phyloP scores from a whole-genome alignment of 2,888 invertebrate species.

The Agrochola lota region DNA sequence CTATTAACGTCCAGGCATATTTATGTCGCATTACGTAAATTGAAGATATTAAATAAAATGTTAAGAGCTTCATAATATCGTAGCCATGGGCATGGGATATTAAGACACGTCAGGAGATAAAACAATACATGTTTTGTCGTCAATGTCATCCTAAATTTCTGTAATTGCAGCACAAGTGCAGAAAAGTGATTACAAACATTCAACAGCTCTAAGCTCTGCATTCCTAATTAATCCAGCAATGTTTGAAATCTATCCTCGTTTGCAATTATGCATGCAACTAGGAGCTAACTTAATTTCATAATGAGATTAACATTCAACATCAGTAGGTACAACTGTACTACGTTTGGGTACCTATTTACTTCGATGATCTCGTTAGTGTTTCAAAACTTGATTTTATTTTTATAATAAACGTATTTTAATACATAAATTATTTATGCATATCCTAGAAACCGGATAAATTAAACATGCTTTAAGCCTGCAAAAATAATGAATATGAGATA shows the following conservation, averaged over 20 bases:
- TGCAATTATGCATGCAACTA: constrained; percentile 26
- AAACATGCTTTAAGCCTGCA: not conserved
- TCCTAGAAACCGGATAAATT: not conserved
- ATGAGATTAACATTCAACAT: constrained; percentile 15
- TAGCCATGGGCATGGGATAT: not conserved
- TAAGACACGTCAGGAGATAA: not conserved
- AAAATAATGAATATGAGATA: not conserved
- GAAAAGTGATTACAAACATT: constrained; percentile 10
- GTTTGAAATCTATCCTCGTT: constrained; percentile 23
- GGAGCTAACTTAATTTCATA: constrained; percentile 16
- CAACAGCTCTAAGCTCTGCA: constrained; percentile 25
- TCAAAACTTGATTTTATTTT: not conserved
- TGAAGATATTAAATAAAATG: constrained; percentile 27
- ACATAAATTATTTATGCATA: constrained; percentile 1
- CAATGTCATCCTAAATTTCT: not conserved
- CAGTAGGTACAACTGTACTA: not conserved
- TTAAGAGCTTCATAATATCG: not conserved
- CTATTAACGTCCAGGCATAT: constrained; percentile 11
- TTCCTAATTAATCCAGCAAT: constrained; percentile 21
- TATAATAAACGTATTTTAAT: not conserved
- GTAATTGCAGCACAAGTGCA: not conserved
- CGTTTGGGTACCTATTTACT: not conserved
- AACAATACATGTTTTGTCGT: not conserved
- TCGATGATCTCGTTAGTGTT: constrained; percentile 5
- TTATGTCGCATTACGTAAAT: constrained; percentile 36